Conservation (phyloP, 35 echinoderm and acorn worm genomes). For the Apostichopus parvimensis region DNA sequence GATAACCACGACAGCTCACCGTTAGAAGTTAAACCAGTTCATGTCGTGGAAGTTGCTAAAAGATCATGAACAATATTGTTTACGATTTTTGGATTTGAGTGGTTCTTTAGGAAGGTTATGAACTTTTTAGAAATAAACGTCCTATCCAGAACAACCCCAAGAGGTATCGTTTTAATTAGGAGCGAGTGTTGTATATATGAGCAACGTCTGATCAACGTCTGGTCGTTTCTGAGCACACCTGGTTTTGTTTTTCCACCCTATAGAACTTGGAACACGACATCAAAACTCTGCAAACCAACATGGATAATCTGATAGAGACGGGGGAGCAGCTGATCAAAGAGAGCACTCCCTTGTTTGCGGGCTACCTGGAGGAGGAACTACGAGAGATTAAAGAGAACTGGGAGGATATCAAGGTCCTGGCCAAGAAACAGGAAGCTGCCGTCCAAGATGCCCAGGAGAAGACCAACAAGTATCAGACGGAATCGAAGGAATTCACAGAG, state of each 20-base stretch:
- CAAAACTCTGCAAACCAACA: conserved; percentile 87
- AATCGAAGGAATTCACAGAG: conserved; percentile 59
- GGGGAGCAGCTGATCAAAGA: conserved; percentile 77
- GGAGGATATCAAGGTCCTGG: conserved; percentile 72
- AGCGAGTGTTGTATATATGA: too few species aligned
- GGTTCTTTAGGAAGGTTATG: too few species aligned
- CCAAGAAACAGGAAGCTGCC: conserved; percentile 74
- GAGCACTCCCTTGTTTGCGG: conserved; percentile 72
- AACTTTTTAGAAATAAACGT: too few species aligned
- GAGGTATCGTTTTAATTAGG: too few species aligned
- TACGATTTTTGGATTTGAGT: too few species aligned
- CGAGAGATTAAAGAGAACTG: conserved; percentile 73
- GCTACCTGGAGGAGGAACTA: conserved; percentile 63
- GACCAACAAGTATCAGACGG: conserved; percentile 44
- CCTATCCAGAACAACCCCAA: too few species aligned
- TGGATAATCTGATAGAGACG: conserved; percentile 89
- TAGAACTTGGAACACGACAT: conserved; percentile 93
- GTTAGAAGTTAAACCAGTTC: too few species aligned
- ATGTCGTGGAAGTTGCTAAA: too few species aligned
- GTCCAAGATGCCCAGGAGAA: conserved; percentile 52
- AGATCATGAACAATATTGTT: too few species aligned
- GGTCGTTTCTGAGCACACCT: too few species aligned
- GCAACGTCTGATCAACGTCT: too few species aligned
- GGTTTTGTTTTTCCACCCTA: background rate
- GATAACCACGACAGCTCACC: too few species aligned